Conservation (phyloP, 2,888 invertebrate species). For the Limnephilus rhombicus region DNA sequence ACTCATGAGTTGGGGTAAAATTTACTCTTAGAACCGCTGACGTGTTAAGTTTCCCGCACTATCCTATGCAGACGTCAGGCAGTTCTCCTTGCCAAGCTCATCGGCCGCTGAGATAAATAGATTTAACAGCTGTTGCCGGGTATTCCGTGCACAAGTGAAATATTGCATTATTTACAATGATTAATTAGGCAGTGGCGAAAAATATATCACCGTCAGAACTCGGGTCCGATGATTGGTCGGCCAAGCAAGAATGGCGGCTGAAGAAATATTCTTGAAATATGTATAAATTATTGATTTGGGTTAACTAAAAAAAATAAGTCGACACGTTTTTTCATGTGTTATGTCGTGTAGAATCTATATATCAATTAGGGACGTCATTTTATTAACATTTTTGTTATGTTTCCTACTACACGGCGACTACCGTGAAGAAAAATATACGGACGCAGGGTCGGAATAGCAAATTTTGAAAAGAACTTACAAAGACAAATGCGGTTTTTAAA, state of each 20-base stretch:
- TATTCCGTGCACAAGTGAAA: constrained; percentile 48
- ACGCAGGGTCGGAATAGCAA: background rate
- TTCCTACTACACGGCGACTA: background rate
- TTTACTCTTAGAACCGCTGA: background rate
- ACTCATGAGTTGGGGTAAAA: background rate
- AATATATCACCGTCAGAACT: constrained; percentile 50
- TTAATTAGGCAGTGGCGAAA: constrained; percentile 55
- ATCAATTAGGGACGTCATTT: background rate
- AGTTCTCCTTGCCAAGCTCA: constrained; percentile 11
- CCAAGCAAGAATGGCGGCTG: constrained; percentile 26
- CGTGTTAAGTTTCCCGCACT: constrained; percentile 19
- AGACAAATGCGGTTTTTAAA: background rate
- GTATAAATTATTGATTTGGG: constrained; percentile 14
- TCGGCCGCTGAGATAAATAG: constrained; percentile 52
- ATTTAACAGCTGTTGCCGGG: constrained; percentile 56
- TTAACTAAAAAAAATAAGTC: constrained; percentile 21
- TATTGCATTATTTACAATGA: constrained; percentile 59
- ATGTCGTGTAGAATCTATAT: constrained; percentile 11
- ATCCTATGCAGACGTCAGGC: constrained; percentile 9
- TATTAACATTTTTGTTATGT: constrained; percentile 4
- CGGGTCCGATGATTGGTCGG: constrained; percentile 49
- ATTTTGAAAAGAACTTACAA: background rate
- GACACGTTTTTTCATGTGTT: constrained; percentile 31
- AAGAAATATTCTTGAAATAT: constrained; percentile 11
- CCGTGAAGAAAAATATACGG: background rate